Evolutionary conservation across 2,888 invertebrate genomes (phyloP), one percentile per base, ranked within the genome.

Genomic region (Torymus aiolomorphi): DNA sequence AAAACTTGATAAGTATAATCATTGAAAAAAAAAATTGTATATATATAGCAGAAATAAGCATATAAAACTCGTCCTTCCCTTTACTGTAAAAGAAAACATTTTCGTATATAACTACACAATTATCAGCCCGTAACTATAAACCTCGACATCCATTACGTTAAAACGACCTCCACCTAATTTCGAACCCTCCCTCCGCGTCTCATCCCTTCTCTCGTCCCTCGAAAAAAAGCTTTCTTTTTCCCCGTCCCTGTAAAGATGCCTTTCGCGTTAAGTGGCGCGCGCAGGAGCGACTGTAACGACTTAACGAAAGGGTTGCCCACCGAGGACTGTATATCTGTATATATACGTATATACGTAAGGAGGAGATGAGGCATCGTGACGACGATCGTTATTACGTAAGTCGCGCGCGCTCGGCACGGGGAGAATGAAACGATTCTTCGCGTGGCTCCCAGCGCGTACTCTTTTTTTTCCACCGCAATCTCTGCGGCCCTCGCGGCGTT

Each of bases 311-410:
- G 62, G 56, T 31, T 20, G 42, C 24, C 5, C 24, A 8, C 12
- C 49, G 61, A 54, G 49, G 57, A 67, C 51, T 61, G 75, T 67
- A 67, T 75, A 59, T 10, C 3, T 16, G 67, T 42, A 54, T 42
- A 51, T 2, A 61, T 14, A 31, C 8, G 8, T 51, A 24, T 31
- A 49, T 14, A 42, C 10, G 42, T 20, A 14, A 51, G 51, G 59
- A 62, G 65, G 52, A 76, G 75, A 78, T 76, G 76, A 81, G 77
- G 78, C 79, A 77, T 71, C 73, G 66, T 31, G 14, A 70, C 73
- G 56, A 56, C 57, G 74, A 70, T 79, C 76, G 76, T 76, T 76
- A 76, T 67, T 61, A 49, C 67, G 52, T 62, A 61, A 61, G 66
- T 73, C 66, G 66, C 5, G 14, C 54, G 61, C 31, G 12, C 14